Evolutionary conservation across 2,797 vertebrate species (phyloP).

Genomic region (Erithacus rubecula): DNA sequence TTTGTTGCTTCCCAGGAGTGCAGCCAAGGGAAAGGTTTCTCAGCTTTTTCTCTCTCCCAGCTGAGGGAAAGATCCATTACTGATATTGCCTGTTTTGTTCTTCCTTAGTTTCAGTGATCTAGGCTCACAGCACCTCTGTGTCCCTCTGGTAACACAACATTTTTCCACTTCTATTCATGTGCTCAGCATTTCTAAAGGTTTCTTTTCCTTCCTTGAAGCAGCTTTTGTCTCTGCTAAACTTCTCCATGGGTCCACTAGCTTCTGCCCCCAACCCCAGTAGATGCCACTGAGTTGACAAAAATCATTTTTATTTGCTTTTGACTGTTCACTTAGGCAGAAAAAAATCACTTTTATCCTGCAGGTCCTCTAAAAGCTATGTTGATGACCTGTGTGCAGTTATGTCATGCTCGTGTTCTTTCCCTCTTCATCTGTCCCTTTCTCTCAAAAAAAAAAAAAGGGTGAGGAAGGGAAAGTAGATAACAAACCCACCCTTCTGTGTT

Average conservation of each 20-base stretch:
- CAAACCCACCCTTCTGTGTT: not conserved
- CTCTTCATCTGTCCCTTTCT: not conserved
- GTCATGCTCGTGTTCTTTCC: not conserved
- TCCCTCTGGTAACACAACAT: not conserved
- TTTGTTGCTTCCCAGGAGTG: not conserved
- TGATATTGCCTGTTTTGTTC: not conserved
- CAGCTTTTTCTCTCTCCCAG: not conserved
- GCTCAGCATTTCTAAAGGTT: not conserved
- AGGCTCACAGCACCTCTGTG: not conserved
- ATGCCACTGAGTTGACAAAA: not conserved
- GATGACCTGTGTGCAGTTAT: not conserved
- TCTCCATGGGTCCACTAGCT: not conserved
- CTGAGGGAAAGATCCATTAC: not conserved
- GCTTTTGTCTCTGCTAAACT: not conserved
- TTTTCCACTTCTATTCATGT: not conserved
- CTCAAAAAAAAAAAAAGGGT: not conserved
- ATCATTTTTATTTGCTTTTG: not conserved
- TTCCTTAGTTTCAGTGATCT: not conserved
- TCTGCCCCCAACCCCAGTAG: accelerated
- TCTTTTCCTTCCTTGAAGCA: not conserved
- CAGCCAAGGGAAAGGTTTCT: not conserved
- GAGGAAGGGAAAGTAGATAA: not conserved
- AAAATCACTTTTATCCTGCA: not conserved
- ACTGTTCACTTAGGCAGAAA: not conserved
- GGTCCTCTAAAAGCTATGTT: not conserved